Evolutionary conservation across 2,113 vertebrate species (phyloP).

Genomic region (Prochilodus magdalenae): DNA sequence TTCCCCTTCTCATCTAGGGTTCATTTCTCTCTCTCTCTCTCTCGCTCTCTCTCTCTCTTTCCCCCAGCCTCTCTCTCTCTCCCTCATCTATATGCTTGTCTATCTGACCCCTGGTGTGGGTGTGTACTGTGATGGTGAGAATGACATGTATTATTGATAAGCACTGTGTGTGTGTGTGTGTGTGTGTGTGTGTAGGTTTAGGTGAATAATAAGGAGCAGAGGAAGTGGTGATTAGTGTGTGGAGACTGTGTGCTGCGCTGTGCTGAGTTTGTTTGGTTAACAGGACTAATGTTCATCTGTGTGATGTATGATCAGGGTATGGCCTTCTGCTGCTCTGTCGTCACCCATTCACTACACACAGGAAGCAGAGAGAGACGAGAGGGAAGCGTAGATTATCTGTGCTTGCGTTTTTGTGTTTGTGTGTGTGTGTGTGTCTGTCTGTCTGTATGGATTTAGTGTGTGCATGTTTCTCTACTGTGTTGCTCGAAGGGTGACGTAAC

Average conservation of each 20-base stretch:
- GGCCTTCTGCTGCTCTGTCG: conserved; percentile 24
- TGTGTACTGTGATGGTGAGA: conserved; percentile 69
- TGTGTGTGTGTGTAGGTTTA: conserved; percentile 42
- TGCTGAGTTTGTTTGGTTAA: conserved; percentile 40
- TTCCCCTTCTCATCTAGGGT: not conserved
- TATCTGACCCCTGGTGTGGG: not conserved
- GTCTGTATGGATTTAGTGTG: conserved; percentile 26
- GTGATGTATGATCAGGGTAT: conserved; percentile 33
- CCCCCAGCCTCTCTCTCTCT: no score
- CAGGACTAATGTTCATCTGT: conserved; percentile 30
- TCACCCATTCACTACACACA: conserved; percentile 27
- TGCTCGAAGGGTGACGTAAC: not conserved
- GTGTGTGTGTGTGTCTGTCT: conserved; percentile 32
- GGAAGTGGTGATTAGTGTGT: conserved; percentile 64
- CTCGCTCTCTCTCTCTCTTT: no score
- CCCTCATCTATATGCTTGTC: not conserved
- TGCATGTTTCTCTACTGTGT: conserved; percentile 2
- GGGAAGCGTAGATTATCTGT: not conserved
- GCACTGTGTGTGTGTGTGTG: conserved; percentile 11
- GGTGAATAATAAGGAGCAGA: conserved; percentile 64
- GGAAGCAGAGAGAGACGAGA: conserved; percentile 36
- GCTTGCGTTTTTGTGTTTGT: conserved; percentile 15
- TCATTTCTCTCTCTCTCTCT: not conserved
- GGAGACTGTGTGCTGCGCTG: not conserved
- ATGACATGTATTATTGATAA: conserved; percentile 66